Evolutionary conservation across 2,113 vertebrate species (phyloP), one percentile per base, ranked within the genome.

Genomic region (Pica pica): DNA sequence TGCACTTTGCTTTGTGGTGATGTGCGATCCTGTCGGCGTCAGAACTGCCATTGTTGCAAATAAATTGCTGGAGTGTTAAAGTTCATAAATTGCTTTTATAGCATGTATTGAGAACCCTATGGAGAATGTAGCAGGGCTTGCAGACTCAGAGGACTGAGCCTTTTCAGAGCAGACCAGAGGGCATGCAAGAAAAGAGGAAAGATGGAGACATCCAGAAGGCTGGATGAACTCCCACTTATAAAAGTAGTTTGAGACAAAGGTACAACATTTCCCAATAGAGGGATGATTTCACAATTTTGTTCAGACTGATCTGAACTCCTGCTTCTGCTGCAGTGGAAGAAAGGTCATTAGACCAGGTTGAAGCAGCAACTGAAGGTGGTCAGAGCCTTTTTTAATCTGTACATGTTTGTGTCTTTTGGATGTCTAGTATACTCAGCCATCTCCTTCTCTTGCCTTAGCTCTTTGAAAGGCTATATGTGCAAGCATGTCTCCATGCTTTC

Each of bases 181-280:
- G 10, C 1, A 10, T 3, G 1, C 19, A 35, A 22, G n/a, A 46
- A n/a, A 50, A 71, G 60, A 26, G 39, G n/a, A 60, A 60, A 55
- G 47, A 46, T 1, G 1, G 12, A 64, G 57, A 3, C 10, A 11
- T 21, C 27, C 2, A 0, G 18, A 65, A 80, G 49, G 21, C 18
- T 80, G 88, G 35, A 41, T 2, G 2, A 61, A 30, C 26, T 85
- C 27, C 18, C 3, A 11, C 10, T 83, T 76, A 1, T 0, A 64
- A 77, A 50, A 46, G 15, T 14, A 52, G 24, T 49, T 4, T 16
- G 19, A 89, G 60, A 39, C 0, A 3, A 49, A 71, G 50, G 39
- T 80, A 47, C 41, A 37, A 3, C 7, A 2, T 37, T 74, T 78
- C 44, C 41, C 26, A 15, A 7, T 47, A 27, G 70, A 67, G 30